A percentile compares a stretch with the other conserved stretches of the same genome.
These are phyloP conservation scores for Amphiprion clarkii DNA, from an alignment of 2,797 vertebrate genomes.

Conservation along the genomic window DNA sequence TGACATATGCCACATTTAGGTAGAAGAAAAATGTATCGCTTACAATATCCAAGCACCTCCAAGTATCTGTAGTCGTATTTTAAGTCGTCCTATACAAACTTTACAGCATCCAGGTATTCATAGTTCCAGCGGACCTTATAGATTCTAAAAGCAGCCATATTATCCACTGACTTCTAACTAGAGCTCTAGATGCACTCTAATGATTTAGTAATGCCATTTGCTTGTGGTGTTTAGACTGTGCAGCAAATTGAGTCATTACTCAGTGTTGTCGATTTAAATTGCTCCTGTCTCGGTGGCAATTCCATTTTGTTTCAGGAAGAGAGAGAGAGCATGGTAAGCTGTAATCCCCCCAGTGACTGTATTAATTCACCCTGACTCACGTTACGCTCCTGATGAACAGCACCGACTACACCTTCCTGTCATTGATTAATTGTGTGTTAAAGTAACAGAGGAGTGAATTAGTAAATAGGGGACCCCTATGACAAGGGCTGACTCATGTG, in stretches of 20 bases:
- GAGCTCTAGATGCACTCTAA: constrained; percentile 74
- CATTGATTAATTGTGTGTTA: constrained; percentile 86
- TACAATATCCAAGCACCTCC: neutral
- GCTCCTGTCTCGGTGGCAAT: constrained; percentile 79
- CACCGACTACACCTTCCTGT: constrained; percentile 76
- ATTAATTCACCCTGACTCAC: constrained; percentile 81
- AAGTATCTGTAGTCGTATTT: neutral
- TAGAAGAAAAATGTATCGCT: neutral
- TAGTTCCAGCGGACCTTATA: constrained; percentile 6
- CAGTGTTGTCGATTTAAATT: constrained; percentile 83
- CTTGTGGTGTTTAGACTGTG: constrained; percentile 81
- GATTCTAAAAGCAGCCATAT: constrained; percentile 47
- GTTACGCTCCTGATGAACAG: constrained; percentile 80
- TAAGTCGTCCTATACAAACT: neutral
- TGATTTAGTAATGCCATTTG: constrained; percentile 83
- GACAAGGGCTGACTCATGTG: constrained; percentile 65
- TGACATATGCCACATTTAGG: neutral
- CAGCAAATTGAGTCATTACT: constrained; percentile 84
- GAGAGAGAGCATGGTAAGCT: constrained; percentile 64
- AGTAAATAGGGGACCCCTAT: constrained; percentile 77
- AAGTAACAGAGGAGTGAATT: constrained; percentile 84
- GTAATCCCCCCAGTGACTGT: constrained; percentile 80
- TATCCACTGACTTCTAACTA: constrained; percentile 59
- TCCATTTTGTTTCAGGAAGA: constrained; percentile 80
- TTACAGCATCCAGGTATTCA: constrained; percentile 32